These are phyloP conservation scores for Phymatocera aterrima DNA, from an alignment of 2,888 invertebrate species.

Conservation along the genomic window DNA sequence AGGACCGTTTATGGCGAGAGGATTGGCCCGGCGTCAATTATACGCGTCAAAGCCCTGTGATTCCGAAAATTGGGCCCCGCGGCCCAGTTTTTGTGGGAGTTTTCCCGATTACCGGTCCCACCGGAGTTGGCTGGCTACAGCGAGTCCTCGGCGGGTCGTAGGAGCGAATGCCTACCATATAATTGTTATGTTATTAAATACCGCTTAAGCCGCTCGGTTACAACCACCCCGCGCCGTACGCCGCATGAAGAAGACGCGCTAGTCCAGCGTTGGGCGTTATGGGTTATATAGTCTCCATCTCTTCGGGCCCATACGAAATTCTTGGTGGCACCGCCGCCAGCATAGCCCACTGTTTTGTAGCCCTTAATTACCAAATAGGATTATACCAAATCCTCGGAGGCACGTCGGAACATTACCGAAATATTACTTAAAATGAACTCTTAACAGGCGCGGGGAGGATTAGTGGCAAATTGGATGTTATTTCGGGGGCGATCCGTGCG, in stretches of 20 bases:
- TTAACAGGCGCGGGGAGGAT: slow-evolving; percentile 23
- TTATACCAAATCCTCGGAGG: slow-evolving; percentile 35
- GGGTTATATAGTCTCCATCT: slow-evolving; percentile 20
- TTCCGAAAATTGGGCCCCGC: slow-evolving; percentile 63
- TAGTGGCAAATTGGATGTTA: slow-evolving; percentile 23
- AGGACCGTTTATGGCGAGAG: slow-evolving; percentile 50
- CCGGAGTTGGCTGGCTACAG: slow-evolving; percentile 48
- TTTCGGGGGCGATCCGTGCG: slow-evolving; percentile 3
- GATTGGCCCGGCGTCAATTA: slow-evolving; percentile 60
- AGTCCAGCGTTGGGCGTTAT: neutral
- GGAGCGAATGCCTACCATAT: slow-evolving; percentile 68
- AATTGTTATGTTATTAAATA: slow-evolving; percentile 74
- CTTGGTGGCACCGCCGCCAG: slow-evolving; percentile 45
- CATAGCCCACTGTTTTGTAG: slow-evolving; percentile 41
- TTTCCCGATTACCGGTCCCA: slow-evolving; percentile 59
- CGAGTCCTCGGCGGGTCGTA: slow-evolving; percentile 54
- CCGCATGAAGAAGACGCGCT: slow-evolving; percentile 32
- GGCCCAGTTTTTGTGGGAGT: slow-evolving; percentile 54
- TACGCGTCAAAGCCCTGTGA: slow-evolving; percentile 59
- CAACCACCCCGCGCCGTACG: slow-evolving; percentile 37
- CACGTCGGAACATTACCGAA: slow-evolving; percentile 23
- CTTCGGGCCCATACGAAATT: slow-evolving; percentile 44
- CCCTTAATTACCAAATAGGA: slow-evolving; percentile 51
- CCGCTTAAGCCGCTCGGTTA: slow-evolving; percentile 65
- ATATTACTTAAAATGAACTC: slow-evolving; percentile 41